Base-by-base conservation (phyloP, 2,797 vertebrate species). In the Nyctalus aviator region DNA sequence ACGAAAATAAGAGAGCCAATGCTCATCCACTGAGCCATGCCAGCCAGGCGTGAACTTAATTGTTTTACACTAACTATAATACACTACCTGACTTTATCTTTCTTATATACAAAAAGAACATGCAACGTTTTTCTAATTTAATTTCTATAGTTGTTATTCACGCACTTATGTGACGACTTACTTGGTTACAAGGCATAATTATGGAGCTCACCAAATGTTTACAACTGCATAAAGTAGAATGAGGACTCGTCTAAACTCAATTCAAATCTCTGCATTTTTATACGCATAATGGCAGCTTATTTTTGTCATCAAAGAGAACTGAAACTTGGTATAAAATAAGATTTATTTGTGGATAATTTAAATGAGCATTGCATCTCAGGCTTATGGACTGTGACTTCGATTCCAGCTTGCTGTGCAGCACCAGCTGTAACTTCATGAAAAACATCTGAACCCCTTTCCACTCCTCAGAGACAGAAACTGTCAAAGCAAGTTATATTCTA, bases 291-390 rank as follows among this genome's bases (percentile, higher is more conserved):
- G 93, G 83, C 55, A 95, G 93, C 76, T 94, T 97, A 93, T 93
- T 95, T 97, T 93, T 95, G 90, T 86, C 93, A 91, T 96, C 92
- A 97, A 78, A 95, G 85, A 41, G 78, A 97, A 95, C 91, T 91
- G 82, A 81, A 82, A 91, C 72, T 95, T 62, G 64, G 71, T 86
- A 94, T 93, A 93, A 96, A 97, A 97, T 79, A 94, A 88, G 93
- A 84, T 25, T 95, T 96, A 93, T 93, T 94, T 96, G 71, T 68
- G 82, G 83, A 90, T 73, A 86, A 75, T 62, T 88, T 85, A 93
- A 96, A 71, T 92, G 82, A 66, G 48, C 55, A 35, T 1, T 91
- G 78, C 57, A 59, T 91, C 95, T 89, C 77, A 59, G 21, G 77
- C 78, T 92, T n/a, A 84, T 21, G 50, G 18, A 37, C 21, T 68